Evolutionary conservation across 2,113 vertebrate species (phyloP), one percentile per base, ranked within the genome.

Genomic region (Martes martes): DNA sequence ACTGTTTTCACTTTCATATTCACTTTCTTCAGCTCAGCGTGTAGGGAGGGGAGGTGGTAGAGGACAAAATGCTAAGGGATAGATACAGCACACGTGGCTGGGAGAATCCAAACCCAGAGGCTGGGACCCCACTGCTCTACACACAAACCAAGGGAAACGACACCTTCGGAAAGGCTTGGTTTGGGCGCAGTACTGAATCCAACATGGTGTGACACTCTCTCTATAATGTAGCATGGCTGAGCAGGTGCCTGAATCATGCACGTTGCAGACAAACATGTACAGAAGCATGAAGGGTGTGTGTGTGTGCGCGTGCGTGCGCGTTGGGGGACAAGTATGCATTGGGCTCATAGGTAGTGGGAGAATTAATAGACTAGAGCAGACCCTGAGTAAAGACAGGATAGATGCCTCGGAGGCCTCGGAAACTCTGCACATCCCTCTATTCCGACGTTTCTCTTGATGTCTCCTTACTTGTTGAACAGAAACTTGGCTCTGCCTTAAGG

Each of bases 21-120:
- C 42, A 78, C 39, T 69, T 45, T 36, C 24, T 92, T 94, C 39
- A 81, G 11, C 31, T 93, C 24, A 81, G 69, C 59, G n/a, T 26
- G 45, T 74, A 42, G 36, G 28, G 33, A 80, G 28, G 74, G 14
- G 18, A 19, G 7, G 16, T 79, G 39, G 3, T 1, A 36, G 4
- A 18, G 18, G 14, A n/a, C 1, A 2, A 57, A 45, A 87, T 28
- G 0, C 18, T 45, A 7, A 86, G 4, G 3, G 31, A 31, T 45
- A 81, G 2, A 84, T 6, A 81, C 0, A 55, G 6, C 11, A 3
- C 2, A 24, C 3, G 11, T 23, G 39, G 63, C 33, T 81, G 76
- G 65, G 52, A 9, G 45, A 80, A 89, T 23, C 42, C 18, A 47
- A 50, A 11, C 13, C 63, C 24, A 11, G 45, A 78, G 39, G 6